These are phyloP conservation scores for Capreolus pygargus DNA, from an alignment of 2,113 vertebrate genomes.

Conservation along the genomic window DNA sequence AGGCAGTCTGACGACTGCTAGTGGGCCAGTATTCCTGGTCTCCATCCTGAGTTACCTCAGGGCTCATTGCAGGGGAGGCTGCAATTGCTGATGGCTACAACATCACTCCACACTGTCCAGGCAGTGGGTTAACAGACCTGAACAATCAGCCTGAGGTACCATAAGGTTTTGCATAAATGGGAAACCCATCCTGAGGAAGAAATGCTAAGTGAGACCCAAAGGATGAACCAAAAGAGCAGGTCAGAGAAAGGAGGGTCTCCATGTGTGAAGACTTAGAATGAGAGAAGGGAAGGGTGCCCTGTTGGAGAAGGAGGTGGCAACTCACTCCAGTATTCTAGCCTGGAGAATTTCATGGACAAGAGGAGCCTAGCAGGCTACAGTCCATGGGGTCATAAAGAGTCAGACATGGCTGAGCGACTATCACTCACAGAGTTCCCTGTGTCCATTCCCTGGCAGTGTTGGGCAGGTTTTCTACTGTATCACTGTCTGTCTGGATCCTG, in stretches of 20 bases:
- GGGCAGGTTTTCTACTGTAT: background rate
- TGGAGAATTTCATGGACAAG: background rate
- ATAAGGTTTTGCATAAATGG: background rate
- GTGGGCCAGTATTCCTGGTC: background rate
- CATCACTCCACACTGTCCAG: background rate
- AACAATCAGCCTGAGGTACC: background rate
- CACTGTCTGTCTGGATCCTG: background rate
- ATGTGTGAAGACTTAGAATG: too few relatives aligned
- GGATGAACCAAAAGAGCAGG: background rate
- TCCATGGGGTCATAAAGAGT: background rate
- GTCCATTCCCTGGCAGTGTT: too few relatives aligned
- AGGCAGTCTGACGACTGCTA: background rate
- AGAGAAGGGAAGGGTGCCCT: background rate
- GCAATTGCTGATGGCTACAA: background rate
- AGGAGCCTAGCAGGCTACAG: background rate
- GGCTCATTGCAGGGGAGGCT: background rate
- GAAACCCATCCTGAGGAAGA: background rate
- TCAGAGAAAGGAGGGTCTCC: background rate
- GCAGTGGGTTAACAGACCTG: background rate
- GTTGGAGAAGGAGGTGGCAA: background rate
- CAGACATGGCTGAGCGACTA: rapidly evolving
- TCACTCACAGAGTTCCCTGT: background rate
- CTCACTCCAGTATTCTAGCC: background rate
- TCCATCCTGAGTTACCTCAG: background rate
- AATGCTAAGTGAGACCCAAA: background rate